Base-by-base conservation (phyloP, 2,797 vertebrate species). In the Rousettus madagascariensis region DNA sequence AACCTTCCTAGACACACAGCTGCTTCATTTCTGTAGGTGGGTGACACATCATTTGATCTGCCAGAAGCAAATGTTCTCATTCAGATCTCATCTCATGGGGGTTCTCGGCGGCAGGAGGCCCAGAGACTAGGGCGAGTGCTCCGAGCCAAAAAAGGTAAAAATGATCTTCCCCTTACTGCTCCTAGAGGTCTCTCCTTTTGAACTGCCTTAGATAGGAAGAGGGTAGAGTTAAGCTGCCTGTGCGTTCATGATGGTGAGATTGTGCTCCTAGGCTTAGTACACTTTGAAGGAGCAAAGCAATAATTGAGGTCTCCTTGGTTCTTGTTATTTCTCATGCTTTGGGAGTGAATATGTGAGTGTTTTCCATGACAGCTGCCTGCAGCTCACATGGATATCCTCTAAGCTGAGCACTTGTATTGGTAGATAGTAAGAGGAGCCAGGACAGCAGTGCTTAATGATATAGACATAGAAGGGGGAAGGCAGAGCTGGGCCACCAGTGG, bases 21-120 rank as follows among this genome's bases (percentile, higher is more conserved):
- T 85, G 43, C 33, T 96, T 96, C 66, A 83, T 51, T 97, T 41
- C 96, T 95, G 0, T 92, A 99, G 99, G 99, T 99, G 22, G 99
- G 99, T 72, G 99, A 99, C 98, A 99, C 99, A 0, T 99, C 99
- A 0, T 99, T 99, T 1, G 99, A 99, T 97, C 98, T 99, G 84
- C 99, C 99, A 0, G 99, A 99, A 98, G 99, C 99, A 53, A 99
- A 99, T 15, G 99, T 99, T 86, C 98, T 99, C 90, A 99, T 99
- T 96, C 99, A 99, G 98, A 99, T 99, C 95, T 99, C 99, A 0
- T 99, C 99, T 89, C 99, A 99, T 0, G 99, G 99, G 12, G 99
- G 99, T n/a, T 99, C 99, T 20, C 98, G 99, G 30, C 98, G 99
- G 63, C 99, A 99, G 97, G 99, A 99, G 94, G 99, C 99, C 49